These are phyloP conservation scores for Vidua chalybeata DNA, from an alignment of 2,113 vertebrate species.

Conservation along the genomic window DNA sequence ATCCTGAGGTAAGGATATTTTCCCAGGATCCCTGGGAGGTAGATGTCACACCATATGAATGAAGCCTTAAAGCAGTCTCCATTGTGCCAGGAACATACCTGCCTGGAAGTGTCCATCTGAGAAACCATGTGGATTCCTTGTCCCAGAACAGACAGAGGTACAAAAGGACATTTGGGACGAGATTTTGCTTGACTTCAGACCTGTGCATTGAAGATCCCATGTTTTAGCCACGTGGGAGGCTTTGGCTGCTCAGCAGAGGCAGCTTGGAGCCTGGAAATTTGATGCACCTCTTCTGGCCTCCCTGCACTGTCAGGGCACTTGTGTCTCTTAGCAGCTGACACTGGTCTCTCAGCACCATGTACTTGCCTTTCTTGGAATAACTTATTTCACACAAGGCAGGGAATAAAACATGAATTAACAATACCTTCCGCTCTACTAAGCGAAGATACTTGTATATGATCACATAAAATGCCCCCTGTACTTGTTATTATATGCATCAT, in stretches of 20 bases:
- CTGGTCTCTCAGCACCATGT: accelerated
- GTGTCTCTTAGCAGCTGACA: background rate
- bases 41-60: background rate
- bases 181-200: background rate
- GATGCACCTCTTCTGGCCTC: background rate
- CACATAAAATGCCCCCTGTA: background rate
- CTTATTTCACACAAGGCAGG: background rate
- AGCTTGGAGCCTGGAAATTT: background rate
- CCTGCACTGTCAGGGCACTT: background rate
- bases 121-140: background rate
- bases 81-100: background rate
- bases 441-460: background rate
- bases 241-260: background rate
- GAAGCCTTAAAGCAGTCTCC: background rate
- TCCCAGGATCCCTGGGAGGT: background rate
- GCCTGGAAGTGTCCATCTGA: background rate
- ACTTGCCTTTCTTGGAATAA: background rate
- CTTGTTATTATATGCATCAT: background rate
- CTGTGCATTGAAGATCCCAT: background rate
- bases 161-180: background rate
- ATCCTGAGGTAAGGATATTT: background rate
- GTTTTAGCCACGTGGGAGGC: background rate
- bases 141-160: background rate
- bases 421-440: background rate
- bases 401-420: background rate